Evolutionary conservation across 2,888 invertebrate species (phyloP).

Genomic region (Limnephilus marmoratus): DNA sequence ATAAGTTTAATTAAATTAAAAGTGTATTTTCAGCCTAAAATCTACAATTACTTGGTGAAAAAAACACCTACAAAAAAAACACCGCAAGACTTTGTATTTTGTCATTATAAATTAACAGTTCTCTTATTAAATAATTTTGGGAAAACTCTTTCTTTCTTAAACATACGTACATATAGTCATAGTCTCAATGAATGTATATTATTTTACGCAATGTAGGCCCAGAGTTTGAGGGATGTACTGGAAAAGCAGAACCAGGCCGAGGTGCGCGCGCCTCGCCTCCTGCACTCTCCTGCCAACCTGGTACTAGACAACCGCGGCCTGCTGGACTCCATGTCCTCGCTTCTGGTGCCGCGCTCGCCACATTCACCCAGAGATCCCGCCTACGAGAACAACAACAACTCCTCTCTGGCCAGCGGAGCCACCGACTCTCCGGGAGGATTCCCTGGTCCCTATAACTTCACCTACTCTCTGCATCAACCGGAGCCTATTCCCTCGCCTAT

Average conservation of each 20-base stretch:
- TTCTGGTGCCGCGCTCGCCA: slow-evolving; percentile 41
- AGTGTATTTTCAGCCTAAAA: neutral
- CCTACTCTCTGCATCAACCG: neutral
- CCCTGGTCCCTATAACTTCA: neutral
- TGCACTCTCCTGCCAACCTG: slow-evolving; percentile 30
- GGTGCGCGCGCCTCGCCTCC: neutral
- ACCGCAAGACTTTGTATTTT: neutral
- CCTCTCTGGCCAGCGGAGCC: slow-evolving; percentile 21
- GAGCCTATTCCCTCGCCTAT: slow-evolving; percentile 36
- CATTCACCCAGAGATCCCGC: slow-evolving; percentile 39
- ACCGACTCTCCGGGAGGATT: slow-evolving; percentile 15
- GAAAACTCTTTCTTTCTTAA: neutral
- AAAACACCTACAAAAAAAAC: neutral
- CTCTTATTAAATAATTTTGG: neutral
- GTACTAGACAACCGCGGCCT: slow-evolving; percentile 46
- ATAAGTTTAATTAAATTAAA: neutral
- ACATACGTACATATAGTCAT: neutral
- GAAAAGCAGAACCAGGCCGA: slow-evolving; percentile 18
- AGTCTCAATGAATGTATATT: neutral
- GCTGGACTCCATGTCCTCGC: slow-evolving; percentile 41
- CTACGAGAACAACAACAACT: slow-evolving; percentile 56
- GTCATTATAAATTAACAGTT: neutral
- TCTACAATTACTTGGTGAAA: neutral
- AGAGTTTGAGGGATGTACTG: slow-evolving; percentile 33
- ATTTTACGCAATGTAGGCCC: neutral